Conservation (phyloP, 2,888 invertebrate genomes). For the Caenorhabditis zanzibari region DNA sequence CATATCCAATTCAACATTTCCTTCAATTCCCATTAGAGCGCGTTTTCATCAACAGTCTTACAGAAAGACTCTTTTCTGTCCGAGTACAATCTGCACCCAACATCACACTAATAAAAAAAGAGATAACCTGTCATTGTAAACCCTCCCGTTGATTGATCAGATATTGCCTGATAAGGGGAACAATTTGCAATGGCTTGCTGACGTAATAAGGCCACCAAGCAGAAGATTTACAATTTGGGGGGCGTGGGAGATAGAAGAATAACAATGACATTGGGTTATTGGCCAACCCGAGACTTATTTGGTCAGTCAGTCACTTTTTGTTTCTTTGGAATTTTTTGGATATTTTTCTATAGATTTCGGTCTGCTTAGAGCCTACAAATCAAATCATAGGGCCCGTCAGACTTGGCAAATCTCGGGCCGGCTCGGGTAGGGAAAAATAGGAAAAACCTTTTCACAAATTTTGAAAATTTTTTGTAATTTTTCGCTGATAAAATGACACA, state of each 20-base stretch:
- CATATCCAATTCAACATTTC: neutral
- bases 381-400: too few species aligned
- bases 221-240: conserved; percentile 1
- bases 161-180: neutral
- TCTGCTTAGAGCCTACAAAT: too few species aligned
- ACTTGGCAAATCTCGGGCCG: too few species aligned
- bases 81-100: conserved; percentile 13
- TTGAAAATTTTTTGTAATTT: too few species aligned
- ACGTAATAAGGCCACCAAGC: conserved; percentile 34
- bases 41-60: neutral
- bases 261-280: conserved; percentile 3
- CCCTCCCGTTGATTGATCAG: neutral
- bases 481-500: too few species aligned
- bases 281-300: neutral
- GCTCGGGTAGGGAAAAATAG: too few species aligned
- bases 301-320: neutral
- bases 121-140: conserved; percentile 5
- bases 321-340: neutral
- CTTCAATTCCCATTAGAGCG: neutral
- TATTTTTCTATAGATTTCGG: too few species aligned
- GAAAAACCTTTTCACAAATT: too few species aligned
- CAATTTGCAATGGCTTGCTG: conserved; percentile 9
- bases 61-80: neutral
- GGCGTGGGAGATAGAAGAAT: neutral
- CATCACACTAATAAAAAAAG: neutral